Conservation (phyloP, 2,113 vertebrate species). For the Xiphophorus maculatus region DNA sequence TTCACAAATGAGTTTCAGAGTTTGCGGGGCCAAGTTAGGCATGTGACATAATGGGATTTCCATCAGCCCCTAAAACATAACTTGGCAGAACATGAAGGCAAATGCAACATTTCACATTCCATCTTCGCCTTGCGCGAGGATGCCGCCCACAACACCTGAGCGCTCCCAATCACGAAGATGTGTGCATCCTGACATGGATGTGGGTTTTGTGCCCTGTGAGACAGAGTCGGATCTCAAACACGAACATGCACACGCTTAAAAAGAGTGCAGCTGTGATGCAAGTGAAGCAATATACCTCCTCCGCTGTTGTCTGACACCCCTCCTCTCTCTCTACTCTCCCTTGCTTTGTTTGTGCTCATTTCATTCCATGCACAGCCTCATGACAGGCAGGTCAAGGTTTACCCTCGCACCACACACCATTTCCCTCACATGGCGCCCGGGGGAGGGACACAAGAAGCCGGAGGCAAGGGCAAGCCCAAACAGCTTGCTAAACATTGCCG, state of each 20-base stretch:
- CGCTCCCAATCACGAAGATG: conserved; percentile 50
- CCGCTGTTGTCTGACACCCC: conserved; percentile 47
- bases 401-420: conserved; percentile 93
- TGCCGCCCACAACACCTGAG: conserved; percentile 79
- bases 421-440: conserved; percentile 85
- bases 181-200: conserved; percentile 28
- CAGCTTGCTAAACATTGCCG: conserved; percentile 73
- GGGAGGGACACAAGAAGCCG: conserved; percentile 90
- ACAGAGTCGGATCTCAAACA: conserved; percentile 49
- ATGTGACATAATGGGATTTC: conserved; percentile 78
- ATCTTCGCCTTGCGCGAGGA: conserved; percentile 52
- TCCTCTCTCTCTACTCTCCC: conserved; percentile 37
- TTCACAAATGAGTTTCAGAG: conserved; percentile 69
- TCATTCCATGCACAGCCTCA: conserved; percentile 83
- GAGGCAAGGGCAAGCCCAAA: conserved; percentile 90
- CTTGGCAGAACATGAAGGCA: conserved; percentile 76
- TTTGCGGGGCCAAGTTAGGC: conserved; percentile 69
- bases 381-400: conserved; percentile 97
- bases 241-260: neutral
- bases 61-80: conserved; percentile 64
- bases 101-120: conserved; percentile 68
- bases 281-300: conserved; percentile 57
- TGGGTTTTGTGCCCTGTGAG: conserved; percentile 41
- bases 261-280: conserved; percentile 34
- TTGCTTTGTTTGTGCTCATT: conserved; percentile 86